Base-by-base conservation (phyloP, 2,797 vertebrate genomes). In the Scleropages formosus region DNA sequence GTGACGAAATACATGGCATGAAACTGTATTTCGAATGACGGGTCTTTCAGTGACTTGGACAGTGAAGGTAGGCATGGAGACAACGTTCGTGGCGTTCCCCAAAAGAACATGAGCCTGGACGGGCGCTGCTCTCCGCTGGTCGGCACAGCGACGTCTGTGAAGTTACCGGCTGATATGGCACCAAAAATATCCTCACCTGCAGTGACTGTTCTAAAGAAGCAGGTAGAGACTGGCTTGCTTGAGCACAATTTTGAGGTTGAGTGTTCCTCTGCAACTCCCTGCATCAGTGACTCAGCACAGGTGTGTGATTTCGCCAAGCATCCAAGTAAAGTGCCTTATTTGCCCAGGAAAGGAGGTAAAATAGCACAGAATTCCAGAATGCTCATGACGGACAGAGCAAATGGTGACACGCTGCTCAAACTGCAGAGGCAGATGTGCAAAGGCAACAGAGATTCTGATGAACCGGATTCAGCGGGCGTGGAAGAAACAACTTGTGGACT, bases 1-100 rank as follows among this genome's bases (percentile, higher is more conserved):
- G n/a, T n/a, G 76, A 87, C 92, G 93, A 93, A 89, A 95, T 95
- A 95, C 94, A 95, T 93, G 93, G 89, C 87, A 88, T 88, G 87
- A 90, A 88, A 89, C 90, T 86, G 80, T 82, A 82, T 88, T 88
- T 82, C 94, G 86, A 92, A 87, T 74, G 85, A 85, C 71, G 86
- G 82, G 86, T 82, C 84, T 65, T 73, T 82, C 74, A 78, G 74
- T 79, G 77, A 75, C 80, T 78, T 83, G 76, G 46, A n/a, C n/a
- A n/a, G n/a, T n/a, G n/a, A n/a, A n/a, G n/a, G n/a, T n/a, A n/a
- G n/a, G n/a, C n/a, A n/a, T n/a, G n/a, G n/a, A n/a, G n/a, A n/a
- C n/a, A n/a, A n/a, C n/a, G n/a, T n/a, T n/a, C n/a, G n/a, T n/a
- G n/a, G n/a, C n/a, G n/a, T n/a, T n/a, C 59, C 79, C 46, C 75